Base-by-base conservation (phyloP, 2,888 invertebrate genomes). In the Drosophila fungiperda region DNA sequence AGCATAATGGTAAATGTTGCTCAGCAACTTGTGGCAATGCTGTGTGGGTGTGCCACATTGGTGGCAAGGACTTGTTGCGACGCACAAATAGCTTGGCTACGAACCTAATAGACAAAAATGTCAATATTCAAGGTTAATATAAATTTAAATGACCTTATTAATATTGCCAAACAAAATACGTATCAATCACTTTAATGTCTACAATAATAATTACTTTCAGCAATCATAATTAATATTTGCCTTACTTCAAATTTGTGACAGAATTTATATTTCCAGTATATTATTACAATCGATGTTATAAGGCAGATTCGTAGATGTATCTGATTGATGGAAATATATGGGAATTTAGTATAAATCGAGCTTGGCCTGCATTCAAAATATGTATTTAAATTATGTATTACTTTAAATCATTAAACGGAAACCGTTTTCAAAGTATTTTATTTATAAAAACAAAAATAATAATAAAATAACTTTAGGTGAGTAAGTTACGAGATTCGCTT, bases 1-100 rank as follows among this genome's bases (percentile, higher is more conserved):
- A 48, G 62, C 55, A 52, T 33, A 67, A 63, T 26, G 49, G 35
- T 52, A 65, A 58, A 53, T 76, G 82, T 70, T 76, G 70, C 66
- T 49, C 9, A 35, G 66, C 73, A 60, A 73, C 73, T 48, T 38
- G 35, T 49, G 33, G 6, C 3, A 23, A 40, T 7, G 26, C 35
- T 12, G n/a, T 4, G n/a, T 6, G 35, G 45, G 20, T 15, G 38
- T 23, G 42, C 12, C 45, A 45, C 45, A 23, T 15, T 45, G 23
- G 20, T 3, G 1, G 20, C 45, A 23, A 23, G 8, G 1, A 45
- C 8, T 15, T 23, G 8, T 8, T 45, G 45, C 15, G 3, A 23
- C 20, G 3, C 45, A 15, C 20, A 15, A 45, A 45, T 23, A 15
- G 20, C 45, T 23, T 45, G 45, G 15, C 23, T 20, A 23, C 45